phyloP scores from a whole-genome alignment of 2,113 vertebrate genomes.

The Dissostichus mawsoni region DNA sequence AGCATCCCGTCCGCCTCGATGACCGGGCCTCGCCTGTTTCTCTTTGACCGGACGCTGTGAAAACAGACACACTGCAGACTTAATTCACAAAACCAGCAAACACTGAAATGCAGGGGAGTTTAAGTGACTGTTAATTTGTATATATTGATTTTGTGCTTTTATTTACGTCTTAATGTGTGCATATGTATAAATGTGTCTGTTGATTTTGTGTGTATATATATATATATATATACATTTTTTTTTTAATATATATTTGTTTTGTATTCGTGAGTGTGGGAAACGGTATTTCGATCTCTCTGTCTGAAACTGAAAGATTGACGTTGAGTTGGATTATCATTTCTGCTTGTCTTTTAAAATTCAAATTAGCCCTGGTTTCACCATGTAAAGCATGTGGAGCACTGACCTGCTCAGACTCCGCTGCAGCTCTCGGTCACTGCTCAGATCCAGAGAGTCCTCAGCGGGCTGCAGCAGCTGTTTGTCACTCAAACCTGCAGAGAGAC shows the following conservation, averaged over 20 bases:
- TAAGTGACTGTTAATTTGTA: too few species aligned
- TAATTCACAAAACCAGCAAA: neutral
- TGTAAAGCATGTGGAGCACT: conserved; percentile 2
- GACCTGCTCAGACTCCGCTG: conserved; percentile 80
- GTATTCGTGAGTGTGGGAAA: too few species aligned
- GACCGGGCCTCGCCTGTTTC: conserved; percentile 85
- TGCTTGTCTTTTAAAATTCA: neutral
- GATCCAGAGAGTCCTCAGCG: conserved; percentile 60
- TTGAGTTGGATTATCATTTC: neutral
- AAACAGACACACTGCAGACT: neutral
- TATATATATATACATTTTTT: too few species aligned
- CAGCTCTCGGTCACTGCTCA: conserved; percentile 59
- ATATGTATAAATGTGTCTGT: too few species aligned
- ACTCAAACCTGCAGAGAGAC: conserved; percentile 68
- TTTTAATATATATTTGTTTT: too few species aligned
- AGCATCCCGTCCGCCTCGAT: conserved; percentile 90
- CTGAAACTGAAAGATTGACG: too few species aligned
- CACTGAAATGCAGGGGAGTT: neutral
- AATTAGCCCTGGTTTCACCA: too few species aligned
- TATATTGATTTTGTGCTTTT: too few species aligned
- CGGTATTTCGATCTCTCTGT: too few species aligned
- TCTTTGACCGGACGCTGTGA: conserved; percentile 80
- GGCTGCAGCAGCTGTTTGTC: conserved; percentile 77
- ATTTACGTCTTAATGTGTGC: too few species aligned
- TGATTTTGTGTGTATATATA: too few species aligned